A percentile compares a stretch with the other conserved stretches of the same genome.
phyloP scores from a whole-genome alignment of 2,113 vertebrate species.

The Scopus umbretta region DNA sequence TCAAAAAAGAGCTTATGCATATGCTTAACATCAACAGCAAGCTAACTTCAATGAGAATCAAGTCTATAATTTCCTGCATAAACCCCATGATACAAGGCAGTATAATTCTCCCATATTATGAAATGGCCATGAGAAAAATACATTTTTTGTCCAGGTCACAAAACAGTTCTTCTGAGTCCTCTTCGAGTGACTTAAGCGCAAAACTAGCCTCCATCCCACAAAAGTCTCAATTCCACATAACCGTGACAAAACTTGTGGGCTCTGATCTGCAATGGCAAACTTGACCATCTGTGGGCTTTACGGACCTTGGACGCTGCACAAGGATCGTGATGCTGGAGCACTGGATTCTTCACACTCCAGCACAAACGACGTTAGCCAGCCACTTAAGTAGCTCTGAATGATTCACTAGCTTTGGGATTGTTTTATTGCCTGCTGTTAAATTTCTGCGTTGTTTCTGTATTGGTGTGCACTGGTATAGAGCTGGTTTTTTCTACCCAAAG shows the following conservation, averaged over 20 bases:
- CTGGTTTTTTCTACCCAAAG: not conserved
- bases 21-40: not conserved
- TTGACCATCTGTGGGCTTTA: not conserved
- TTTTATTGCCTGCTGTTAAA: not conserved
- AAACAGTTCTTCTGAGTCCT: not conserved
- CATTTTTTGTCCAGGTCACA: not conserved
- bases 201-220: not conserved
- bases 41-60: not conserved
- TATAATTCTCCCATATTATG: not conserved
- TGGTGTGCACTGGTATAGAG: not conserved
- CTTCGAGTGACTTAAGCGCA: not conserved
- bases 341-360: not conserved
- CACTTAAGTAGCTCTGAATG: not conserved
- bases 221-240: not conserved
- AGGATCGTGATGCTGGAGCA: not conserved
- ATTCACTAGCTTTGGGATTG: not conserved
- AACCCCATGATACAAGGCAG: not conserved
- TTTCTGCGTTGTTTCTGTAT: not conserved
- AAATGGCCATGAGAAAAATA: not conserved
- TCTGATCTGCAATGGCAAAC: slow-evolving; percentile 1
- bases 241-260: not conserved
- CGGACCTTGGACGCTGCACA: not conserved
- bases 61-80: not conserved
- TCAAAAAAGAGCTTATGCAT: not conserved
- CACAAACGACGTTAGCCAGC: not conserved